phyloP scores from a whole-genome alignment of 2,888 invertebrate genomes.

The Digitonthophagus gazella region DNA sequence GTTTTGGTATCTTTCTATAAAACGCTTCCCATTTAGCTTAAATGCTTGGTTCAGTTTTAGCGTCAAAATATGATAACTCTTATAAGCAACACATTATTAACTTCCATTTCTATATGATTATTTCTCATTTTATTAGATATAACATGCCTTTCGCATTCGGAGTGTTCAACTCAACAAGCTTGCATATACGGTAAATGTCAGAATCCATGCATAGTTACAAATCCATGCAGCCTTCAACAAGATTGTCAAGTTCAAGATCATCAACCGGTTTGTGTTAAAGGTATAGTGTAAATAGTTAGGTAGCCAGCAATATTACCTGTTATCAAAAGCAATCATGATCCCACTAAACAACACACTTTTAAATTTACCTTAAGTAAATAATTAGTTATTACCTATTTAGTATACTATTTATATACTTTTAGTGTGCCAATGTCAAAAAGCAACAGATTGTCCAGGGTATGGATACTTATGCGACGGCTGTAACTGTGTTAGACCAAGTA shows the following conservation, averaged over 20 bases:
- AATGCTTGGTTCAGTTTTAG: slow-evolving; percentile 30
- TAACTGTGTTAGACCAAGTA: slow-evolving; percentile 55
- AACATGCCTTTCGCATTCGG: slow-evolving; percentile 75
- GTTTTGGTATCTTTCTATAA: slow-evolving; percentile 29
- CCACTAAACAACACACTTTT: background rate
- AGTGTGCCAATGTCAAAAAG: slow-evolving; percentile 71
- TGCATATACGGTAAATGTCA: slow-evolving; percentile 78
- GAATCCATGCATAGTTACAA: slow-evolving; percentile 74
- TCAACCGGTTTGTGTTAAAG: slow-evolving; percentile 79
- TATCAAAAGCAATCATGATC: background rate
- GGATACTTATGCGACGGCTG: slow-evolving; percentile 68
- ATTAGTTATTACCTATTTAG: slow-evolving; percentile 22
- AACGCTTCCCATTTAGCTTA: slow-evolving; percentile 30
- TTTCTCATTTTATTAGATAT: slow-evolving; percentile 57
- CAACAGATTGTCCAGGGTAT: slow-evolving; percentile 63
- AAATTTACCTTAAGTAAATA: background rate
- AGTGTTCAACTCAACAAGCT: slow-evolving; percentile 74
- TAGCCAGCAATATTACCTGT: background rate
- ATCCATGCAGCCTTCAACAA: slow-evolving; percentile 72
- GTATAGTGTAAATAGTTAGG: slow-evolving; percentile 49
- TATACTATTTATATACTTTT: slow-evolving; percentile 34
- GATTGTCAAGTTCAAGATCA: slow-evolving; percentile 82
- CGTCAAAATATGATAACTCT: slow-evolving; percentile 3
- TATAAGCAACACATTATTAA: background rate
- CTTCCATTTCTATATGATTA: slow-evolving; percentile 26